Base-by-base conservation (phyloP, 1,140 invertebrate species). In the Cydia amplana region DNA sequence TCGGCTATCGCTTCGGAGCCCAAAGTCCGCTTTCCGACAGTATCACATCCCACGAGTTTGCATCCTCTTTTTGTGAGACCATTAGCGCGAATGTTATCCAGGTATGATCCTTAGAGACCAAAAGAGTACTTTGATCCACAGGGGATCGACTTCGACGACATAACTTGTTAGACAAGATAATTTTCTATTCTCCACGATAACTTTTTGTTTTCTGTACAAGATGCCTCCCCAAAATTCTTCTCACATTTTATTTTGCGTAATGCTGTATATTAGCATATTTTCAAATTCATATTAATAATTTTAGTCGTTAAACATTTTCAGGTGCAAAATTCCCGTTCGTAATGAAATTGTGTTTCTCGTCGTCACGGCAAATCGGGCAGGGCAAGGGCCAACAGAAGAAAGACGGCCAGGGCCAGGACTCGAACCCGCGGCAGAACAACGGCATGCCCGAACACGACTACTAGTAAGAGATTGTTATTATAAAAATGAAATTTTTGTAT, bases 261-360 rank as follows among this genome's bases (percentile, higher is more conserved):
- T n/a, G n/a, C n/a, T n/a, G n/a, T n/a, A n/a, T n/a, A n/a, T n/a
- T n/a, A n/a, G n/a, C n/a, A n/a, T 72, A 14, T 36, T 72, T 12
- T 4, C 16, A 49, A 5, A 12, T 51, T 16, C 40, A 10, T 43
- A 12, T 43, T 60, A 60, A 23, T 60, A 20, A 60, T n/a, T 3
- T 60, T 3, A 9, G 7, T 55, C 51, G 5, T 18, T 60, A 23
- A 10, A 77, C 88, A 81, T 74, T 94, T 95, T 16, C 94, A 98
- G 98, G 96, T 91, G 97, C 97, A 76, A 99, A 99, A 93, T 98
- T 98, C 93, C 98, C 98, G 76, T 99, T 98, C 94, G 97, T 98
- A 83, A 97, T 99, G 96, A 99, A 99, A 94, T 94, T 99, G 76
- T 98, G 97, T 91, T 98, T 98, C 94, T 98, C 97, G 23, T 97